Conservation (phyloP, 2,797 vertebrate genomes). For the Enteromius radiatus region DNA sequence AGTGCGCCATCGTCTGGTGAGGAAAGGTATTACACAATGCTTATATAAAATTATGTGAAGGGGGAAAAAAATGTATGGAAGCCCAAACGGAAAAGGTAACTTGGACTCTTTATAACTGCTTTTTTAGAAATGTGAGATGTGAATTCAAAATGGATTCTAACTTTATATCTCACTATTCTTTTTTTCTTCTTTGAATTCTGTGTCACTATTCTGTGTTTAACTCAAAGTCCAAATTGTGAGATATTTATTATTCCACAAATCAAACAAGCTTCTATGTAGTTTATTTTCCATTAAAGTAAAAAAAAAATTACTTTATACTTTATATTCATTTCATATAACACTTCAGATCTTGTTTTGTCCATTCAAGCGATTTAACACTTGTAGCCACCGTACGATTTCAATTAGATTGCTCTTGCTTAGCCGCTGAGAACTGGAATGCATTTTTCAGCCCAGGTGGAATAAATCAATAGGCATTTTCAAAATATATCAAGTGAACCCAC, state of each 20-base stretch:
- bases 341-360: slow-evolving; percentile 68
- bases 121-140: not conserved
- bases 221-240: not conserved
- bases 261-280: not conserved
- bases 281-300: not conserved
- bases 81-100: not conserved
- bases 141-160: not conserved
- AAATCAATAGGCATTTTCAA: slow-evolving; percentile 77
- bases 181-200: not conserved
- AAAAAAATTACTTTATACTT: too few relatives aligned
- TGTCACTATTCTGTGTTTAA: not conserved
- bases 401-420: slow-evolving; percentile 82
- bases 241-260: not conserved
- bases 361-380: slow-evolving; percentile 58
- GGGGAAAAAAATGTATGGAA: not conserved
- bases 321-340: too few relatives aligned
- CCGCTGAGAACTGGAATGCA: slow-evolving; percentile 83
- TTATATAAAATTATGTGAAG: not conserved
- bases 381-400: slow-evolving; percentile 79
- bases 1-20: not conserved
- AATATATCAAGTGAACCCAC: slow-evolving; percentile 74
- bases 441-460: slow-evolving; percentile 80
- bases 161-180: not conserved
- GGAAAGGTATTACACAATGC: not conserved
- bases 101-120: not conserved